A percentile compares a stretch with the other conserved stretches of the same genome.
These are phyloP conservation scores for Chloroclysta siterata DNA, from an alignment of 2,888 invertebrate genomes.

Conservation along the genomic window DNA sequence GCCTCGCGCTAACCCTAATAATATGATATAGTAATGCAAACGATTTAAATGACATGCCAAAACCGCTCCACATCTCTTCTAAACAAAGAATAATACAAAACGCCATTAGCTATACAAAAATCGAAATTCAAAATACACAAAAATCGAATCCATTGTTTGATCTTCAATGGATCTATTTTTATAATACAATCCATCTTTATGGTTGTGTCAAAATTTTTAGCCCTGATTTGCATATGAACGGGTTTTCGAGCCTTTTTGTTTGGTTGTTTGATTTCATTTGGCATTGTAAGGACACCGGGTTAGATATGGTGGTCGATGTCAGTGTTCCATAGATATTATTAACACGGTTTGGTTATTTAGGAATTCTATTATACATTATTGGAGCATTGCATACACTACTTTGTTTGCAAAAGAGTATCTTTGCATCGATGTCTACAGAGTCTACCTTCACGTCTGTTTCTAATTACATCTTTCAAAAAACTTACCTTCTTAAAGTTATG, in stretches of 20 bases:
- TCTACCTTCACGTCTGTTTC: too few relatives aligned
- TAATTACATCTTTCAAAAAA: too few relatives aligned
- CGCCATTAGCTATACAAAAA: constrained; percentile 41
- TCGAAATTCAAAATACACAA: constrained; percentile 42
- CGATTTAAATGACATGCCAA: constrained; percentile 4
- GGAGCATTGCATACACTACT: too few relatives aligned
- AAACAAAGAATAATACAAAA: constrained; percentile 26
- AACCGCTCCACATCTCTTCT: constrained; percentile 3
- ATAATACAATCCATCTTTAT: constrained; percentile 76
- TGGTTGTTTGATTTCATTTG: constrained; percentile 38
- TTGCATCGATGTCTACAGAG: too few relatives aligned
- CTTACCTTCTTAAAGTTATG: too few relatives aligned
- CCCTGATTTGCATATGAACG: constrained; percentile 79
- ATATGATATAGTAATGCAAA: not conserved
- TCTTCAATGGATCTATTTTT: constrained; percentile 51
- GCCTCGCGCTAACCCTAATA: not conserved
- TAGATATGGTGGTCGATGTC: constrained; percentile 40
- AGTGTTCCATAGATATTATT: constrained; percentile 33
- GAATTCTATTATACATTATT: not conserved
- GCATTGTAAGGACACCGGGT: constrained; percentile 30
- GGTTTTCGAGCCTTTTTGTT: constrained; percentile 59
- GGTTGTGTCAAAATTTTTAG: constrained; percentile 71
- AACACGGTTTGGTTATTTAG: constrained; percentile 28
- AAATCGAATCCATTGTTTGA: constrained; percentile 40
- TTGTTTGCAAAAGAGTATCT: too few relatives aligned